Evolutionary conservation across 2,888 invertebrate genomes (phyloP), one percentile per base, ranked within the genome.

Genomic region (Tuberolachnus salignus): DNA sequence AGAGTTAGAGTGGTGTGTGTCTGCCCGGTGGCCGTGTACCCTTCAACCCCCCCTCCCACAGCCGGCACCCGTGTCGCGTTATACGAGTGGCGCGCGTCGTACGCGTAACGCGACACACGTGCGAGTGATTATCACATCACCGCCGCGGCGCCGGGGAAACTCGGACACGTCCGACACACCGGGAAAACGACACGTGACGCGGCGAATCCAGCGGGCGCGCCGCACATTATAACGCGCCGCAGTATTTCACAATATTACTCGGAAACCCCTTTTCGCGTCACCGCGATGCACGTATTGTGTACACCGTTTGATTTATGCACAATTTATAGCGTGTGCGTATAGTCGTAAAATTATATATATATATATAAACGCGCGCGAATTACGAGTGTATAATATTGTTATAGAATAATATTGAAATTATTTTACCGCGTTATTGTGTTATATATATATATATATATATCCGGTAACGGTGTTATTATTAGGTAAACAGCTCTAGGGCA

Each of bases 131-230:
- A 78, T 78, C 78, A 69, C 78, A 46, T 66, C 66, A 42, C n/a
- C 3, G 14, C 61, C 1, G 57, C 53, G 51, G 53, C n/a, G 13
- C 21, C 64, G 66, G 26, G 34, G 6, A 34, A 55, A 26, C 53
- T 67, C 34, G 75, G 67, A 57, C n/a, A n/a, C 75, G 74, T 64
- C 23, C 53, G 64, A 26, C 23, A 53, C n/a, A 49, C 34, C 69
- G 78, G 78, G 67, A 61, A 78, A 78, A 78, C 42, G 78, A 69
- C 78, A 78, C 59, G 78, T 78, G 78, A 78, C 69, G 78, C 67
- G 49, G 66, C 67, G 49, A 66, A 75, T 75, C 64, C 66, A 46
- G 51, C 23, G 49, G 8, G 42, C 34, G 23, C 71, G n/a, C 61
- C 42, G 34, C 42, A 26, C 57, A 21, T 23, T 34, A 34, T 34